These are phyloP conservation scores for Indicator maculatus DNA, from an alignment of 2,113 vertebrate genomes.

Conservation along the genomic window DNA sequence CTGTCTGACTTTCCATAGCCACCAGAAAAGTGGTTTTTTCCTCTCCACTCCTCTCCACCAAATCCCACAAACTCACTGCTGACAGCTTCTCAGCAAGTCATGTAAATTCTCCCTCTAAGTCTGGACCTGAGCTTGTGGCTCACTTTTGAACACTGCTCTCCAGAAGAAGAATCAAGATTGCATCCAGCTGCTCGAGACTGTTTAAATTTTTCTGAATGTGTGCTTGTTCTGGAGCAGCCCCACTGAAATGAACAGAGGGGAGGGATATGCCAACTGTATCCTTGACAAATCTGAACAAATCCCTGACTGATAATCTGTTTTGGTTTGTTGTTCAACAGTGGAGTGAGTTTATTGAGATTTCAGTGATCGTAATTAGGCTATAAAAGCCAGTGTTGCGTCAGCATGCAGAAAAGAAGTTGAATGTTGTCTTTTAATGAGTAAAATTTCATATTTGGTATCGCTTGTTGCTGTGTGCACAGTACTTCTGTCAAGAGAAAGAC, in stretches of 20 bases:
- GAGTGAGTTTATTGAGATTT: slow-evolving; percentile 20
- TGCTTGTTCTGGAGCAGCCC: slow-evolving; percentile 48
- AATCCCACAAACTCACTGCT: not conserved
- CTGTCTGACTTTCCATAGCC: not conserved
- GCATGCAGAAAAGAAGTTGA: not conserved
- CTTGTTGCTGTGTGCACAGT: fast-evolving
- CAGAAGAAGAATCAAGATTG: slow-evolving; percentile 26
- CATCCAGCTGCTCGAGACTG: slow-evolving; percentile 50
- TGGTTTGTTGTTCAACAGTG: slow-evolving; percentile 15
- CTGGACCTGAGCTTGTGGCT: not conserved
- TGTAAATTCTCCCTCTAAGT: not conserved
- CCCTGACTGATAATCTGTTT: slow-evolving; percentile 39
- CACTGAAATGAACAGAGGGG: not conserved
- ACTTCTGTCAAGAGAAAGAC: not conserved
- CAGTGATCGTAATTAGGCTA: slow-evolving; percentile 19
- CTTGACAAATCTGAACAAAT: slow-evolving; percentile 30
- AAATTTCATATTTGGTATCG: not conserved
- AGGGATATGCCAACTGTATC: slow-evolving; percentile 21
- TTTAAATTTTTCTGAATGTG: slow-evolving; percentile 5
- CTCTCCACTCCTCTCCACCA: not conserved
- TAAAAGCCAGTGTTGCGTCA: not conserved
- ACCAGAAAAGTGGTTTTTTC: not conserved
- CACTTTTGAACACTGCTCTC: not conserved
- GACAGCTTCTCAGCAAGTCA: not conserved
- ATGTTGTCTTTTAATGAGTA: not conserved